Conservation (phyloP, 2,888 invertebrate species). For the Mimachlamys varia region DNA sequence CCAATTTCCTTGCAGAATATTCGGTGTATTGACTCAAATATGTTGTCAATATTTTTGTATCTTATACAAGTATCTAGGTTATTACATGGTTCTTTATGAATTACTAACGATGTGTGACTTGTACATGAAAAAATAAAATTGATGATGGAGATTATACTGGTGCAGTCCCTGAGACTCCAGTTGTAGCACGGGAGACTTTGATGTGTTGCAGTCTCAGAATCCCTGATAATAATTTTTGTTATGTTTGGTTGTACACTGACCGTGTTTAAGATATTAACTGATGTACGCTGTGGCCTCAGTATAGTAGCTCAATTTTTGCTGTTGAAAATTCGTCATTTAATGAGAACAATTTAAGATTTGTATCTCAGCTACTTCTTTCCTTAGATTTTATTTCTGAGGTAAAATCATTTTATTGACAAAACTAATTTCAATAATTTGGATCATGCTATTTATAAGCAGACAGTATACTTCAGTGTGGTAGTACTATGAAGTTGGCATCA, state of each 20-base stretch:
- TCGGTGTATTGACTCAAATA: background rate
- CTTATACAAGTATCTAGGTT: background rate
- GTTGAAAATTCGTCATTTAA: background rate
- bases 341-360: background rate
- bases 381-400: no score
- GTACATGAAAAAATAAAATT: background rate
- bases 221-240: background rate
- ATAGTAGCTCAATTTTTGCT: background rate
- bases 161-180: background rate
- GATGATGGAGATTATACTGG: background rate
- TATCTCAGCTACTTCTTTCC: no score
- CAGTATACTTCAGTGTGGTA: no score
- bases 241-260: background rate
- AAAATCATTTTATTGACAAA: no score
- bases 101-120: background rate
- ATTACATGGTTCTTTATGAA: background rate
- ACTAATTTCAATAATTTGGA: no score
- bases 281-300: background rate
- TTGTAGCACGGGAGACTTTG: background rate
- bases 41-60: conserved; percentile 5
- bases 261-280: background rate
- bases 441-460: no score
- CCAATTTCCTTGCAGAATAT: no score
- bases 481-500: no score
- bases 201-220: background rate